Evolutionary conservation across 2,113 vertebrate species (phyloP), one percentile per base, ranked within the genome.

Genomic region (Oplegnathus fasciatus): DNA sequence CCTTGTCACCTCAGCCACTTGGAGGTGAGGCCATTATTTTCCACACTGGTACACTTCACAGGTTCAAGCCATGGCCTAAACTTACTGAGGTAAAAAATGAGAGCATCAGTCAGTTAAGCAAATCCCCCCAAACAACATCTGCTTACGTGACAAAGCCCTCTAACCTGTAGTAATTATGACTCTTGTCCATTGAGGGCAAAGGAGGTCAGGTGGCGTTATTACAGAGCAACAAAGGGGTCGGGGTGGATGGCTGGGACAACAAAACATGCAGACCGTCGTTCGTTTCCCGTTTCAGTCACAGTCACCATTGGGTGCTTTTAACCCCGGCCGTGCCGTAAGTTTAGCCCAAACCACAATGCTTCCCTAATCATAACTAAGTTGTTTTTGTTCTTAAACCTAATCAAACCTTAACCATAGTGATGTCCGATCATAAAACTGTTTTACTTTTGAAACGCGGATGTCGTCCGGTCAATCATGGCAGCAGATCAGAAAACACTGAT

Each of bases 1-100:
- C 32, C 42, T 54, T 6, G 2, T 78, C 74, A 61, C 54, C 54
- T 15, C 8, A 32, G 14, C 2, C 54, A 65, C 65, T 15, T 0
- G 26, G 48, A 78, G 58, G 26, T 20, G n/a, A 72, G 60, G 48
- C 48, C 37, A 50, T 78, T 52, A 74, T 67, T 77, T 65, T 54
- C 44, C 48, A 11, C 65, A 2, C 52, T n/a, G 65, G 37, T n/a
- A 3, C 30, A 6, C 20, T 11, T 50, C 42, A 60, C 40, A 60
- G 40, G 54, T 69, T n/a, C 40, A 4, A 0, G 4, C 1, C 22
- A 0, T 4, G 28, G 13, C 8, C 7, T n/a, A 37, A 6, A 2
- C 22, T 46, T 7, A 7, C 34, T 13, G 64, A 58, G 62, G 50
- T 10, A 37, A 34, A 24, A 37, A 22, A 20, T 2, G 1, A 0